Base-by-base conservation (phyloP, 2,797 vertebrate genomes). In the Miichthys miiuy region DNA sequence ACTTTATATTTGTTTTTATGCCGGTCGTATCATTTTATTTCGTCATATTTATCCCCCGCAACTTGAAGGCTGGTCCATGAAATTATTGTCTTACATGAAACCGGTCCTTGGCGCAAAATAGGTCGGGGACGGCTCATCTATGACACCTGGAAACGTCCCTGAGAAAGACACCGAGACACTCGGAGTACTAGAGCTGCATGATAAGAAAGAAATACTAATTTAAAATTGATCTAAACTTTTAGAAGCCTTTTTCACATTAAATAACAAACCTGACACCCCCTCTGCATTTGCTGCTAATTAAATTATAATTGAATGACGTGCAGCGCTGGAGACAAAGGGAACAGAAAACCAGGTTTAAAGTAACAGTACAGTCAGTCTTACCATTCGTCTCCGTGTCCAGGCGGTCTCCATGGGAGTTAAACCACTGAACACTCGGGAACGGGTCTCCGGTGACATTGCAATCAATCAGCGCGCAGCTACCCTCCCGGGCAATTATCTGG, bases 401-500 rank as follows among this genome's bases (percentile, higher is more conserved):
- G 52, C 95, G 92, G 70, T 44, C 90, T 56, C 97, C 96, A 0
- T 97, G 95, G 41, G 98, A 99, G 90, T 98, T 98, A 91, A 97
- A 99, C 98, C 98, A 99, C 79, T 94, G 95, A 77, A 98, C 94
- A 1, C 56, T 95, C 18, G 97, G 98, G 51, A 93, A 91, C 9
- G 98, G 98, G 13, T 96, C 93, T 78, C 97, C 98, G 12, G 94
- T 96, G 85, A 98, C 91, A 23, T 97, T 99, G 92, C 98, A 99
- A 83, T 98, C 96, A 21, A 99, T 97, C 93, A 97, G 93, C 80
- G 95, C 97, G 72, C 96, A 98, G 80, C 93, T 96, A 44, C 98
- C 98, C 92, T 99, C 98, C 44, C 96, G 96, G 90, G 96, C 97
- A 62, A 98, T 98, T 83, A 99, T 95, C 90, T 99, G 98, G 89